These are phyloP conservation scores for Scaptomyza cyrtandrae DNA, from an alignment of 2,888 invertebrate genomes.

Conservation along the genomic window DNA sequence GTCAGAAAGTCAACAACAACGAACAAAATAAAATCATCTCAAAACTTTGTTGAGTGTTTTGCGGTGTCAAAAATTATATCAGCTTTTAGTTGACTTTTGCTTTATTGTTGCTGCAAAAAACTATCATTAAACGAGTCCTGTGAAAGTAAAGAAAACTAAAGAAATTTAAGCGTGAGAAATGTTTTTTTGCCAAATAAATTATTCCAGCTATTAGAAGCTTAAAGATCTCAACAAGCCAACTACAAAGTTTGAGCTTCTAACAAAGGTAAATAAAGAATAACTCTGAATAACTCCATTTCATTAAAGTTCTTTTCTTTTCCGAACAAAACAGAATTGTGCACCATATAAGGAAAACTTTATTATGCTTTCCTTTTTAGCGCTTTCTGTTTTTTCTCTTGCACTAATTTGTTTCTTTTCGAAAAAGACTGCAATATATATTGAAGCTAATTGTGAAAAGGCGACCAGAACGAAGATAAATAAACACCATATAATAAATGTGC, in stretches of 20 bases:
- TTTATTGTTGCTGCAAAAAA: too few species aligned
- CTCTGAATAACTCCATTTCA: background rate
- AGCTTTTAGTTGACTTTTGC: slow-evolving; percentile 8
- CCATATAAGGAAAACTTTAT: background rate
- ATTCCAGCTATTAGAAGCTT: background rate
- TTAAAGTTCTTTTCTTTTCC: background rate
- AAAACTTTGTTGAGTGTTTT: slow-evolving; percentile 46
- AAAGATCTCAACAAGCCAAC: background rate
- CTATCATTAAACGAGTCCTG: too few species aligned
- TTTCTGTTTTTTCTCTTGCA: background rate
- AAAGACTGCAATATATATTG: background rate
- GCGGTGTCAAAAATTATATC: slow-evolving; percentile 42
- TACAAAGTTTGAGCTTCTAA: background rate
- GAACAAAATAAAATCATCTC: slow-evolving; percentile 15
- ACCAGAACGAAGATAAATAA: background rate
- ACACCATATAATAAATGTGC: background rate
- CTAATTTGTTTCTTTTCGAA: slow-evolving; percentile 1
- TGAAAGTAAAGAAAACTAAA: background rate
- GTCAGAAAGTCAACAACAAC: slow-evolving; percentile 25
- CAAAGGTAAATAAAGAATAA: background rate
- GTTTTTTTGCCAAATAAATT: too few species aligned
- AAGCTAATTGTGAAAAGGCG: slow-evolving; percentile 6
- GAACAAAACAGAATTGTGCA: background rate
- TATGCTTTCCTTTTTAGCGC: background rate
- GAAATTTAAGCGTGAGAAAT: background rate